A percentile compares a stretch with the other conserved stretches of the same genome.
Evolutionary conservation across 2,888 invertebrate genomes (phyloP).

Genomic region (Nymphalis polychloros): DNA sequence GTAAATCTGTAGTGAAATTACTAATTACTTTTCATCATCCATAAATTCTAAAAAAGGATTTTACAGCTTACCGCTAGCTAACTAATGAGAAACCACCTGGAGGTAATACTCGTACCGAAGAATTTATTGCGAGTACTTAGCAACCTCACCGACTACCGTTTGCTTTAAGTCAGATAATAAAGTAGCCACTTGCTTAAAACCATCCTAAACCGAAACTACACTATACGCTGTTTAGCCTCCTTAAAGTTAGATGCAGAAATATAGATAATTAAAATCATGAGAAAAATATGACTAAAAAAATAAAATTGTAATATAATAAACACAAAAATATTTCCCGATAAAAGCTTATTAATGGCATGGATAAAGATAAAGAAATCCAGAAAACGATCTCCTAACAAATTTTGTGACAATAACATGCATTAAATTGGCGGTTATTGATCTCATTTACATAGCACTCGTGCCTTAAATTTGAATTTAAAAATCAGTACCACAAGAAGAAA

Average conservation of each 20-base stretch:
- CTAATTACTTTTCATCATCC: conserved; percentile 5
- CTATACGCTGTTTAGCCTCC: neutral
- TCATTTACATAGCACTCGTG: conserved; percentile 33
- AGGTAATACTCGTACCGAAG: conserved; percentile 56
- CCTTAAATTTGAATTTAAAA: conserved; percentile 55
- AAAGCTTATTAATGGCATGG: too few relatives aligned
- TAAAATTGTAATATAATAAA: too few relatives aligned
- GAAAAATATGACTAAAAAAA: too few relatives aligned
- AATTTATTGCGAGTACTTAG: conserved; percentile 75
- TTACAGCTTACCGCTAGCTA: conserved; percentile 40
- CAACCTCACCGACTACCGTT: conserved; percentile 56
- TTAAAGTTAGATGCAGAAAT: neutral
- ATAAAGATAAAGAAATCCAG: neutral
- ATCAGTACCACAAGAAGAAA: conserved; percentile 49
- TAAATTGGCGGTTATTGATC: conserved; percentile 23
- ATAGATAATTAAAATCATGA: neutral
- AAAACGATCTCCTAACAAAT: conserved; percentile 16
- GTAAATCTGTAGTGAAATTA: neutral
- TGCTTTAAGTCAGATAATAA: conserved; percentile 56
- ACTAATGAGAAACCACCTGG: conserved; percentile 69
- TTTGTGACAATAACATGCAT: conserved; percentile 24
- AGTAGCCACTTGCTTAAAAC: conserved; percentile 53
- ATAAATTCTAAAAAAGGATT: conserved; percentile 30
- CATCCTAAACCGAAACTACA: conserved; percentile 43
- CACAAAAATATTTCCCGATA: too few relatives aligned